phyloP scores from a whole-genome alignment of 1,140 invertebrate genomes.

The Artemia franciscana region DNA sequence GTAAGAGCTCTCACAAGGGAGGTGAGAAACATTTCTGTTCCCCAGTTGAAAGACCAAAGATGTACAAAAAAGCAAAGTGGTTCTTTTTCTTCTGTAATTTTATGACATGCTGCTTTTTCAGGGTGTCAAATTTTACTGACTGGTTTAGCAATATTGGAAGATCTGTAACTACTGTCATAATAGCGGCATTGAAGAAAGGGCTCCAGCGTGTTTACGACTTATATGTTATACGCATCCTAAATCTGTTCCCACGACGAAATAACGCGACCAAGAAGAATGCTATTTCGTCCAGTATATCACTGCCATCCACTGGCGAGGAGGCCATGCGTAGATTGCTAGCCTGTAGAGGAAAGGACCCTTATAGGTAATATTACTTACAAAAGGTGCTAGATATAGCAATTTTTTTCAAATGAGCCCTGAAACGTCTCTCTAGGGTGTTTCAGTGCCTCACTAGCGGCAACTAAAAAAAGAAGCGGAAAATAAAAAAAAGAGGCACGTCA shows the following conservation, averaged over 20 bases:
- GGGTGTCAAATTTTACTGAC: neutral
- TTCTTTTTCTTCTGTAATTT: too few species aligned
- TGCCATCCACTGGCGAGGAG: constrained; percentile 73
- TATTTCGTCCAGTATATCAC: constrained; percentile 46
- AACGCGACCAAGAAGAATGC: neutral
- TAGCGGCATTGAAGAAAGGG: neutral
- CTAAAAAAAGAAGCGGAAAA: too few species aligned
- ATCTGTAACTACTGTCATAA: neutral
- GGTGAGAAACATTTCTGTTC: too few species aligned
- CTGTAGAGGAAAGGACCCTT: constrained; percentile 83
- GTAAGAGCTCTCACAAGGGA: too few species aligned
- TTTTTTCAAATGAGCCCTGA: too few species aligned
- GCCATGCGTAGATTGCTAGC: constrained; percentile 74
- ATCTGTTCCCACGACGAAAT: neutral
- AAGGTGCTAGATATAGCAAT: too few species aligned
- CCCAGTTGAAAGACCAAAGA: too few species aligned
- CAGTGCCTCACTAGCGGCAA: too few species aligned
- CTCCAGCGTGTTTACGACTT: neutral
- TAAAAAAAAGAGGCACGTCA: too few species aligned
- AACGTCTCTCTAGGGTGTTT: too few species aligned
- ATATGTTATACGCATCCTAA: neutral
- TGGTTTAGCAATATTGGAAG: neutral
- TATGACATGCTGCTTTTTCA: too few species aligned
- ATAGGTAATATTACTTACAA: constrained; percentile 40
- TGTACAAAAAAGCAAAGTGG: too few species aligned